Conservation (phyloP, 2,797 vertebrate species). For the Coranthus polyacanthus region DNA sequence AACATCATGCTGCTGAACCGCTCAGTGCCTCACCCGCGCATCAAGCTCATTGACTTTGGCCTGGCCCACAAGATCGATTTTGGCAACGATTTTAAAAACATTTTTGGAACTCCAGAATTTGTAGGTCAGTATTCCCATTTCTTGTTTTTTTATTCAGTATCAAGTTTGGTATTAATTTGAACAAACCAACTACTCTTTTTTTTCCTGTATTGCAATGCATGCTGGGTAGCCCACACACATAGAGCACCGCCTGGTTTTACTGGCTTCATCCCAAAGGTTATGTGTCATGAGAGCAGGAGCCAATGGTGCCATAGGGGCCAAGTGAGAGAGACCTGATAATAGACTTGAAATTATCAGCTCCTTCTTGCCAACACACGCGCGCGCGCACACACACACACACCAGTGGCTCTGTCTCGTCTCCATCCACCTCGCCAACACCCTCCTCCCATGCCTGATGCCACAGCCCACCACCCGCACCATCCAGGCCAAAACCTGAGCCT, state of each 20-base stretch:
- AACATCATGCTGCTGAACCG: constrained; percentile 98
- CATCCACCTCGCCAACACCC: constrained; percentile 18
- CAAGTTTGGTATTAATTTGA: neutral
- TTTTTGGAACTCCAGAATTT: constrained; percentile 99
- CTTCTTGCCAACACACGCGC: constrained; percentile 42
- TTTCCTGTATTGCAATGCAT: neutral
- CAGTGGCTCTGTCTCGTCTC: constrained; percentile 30
- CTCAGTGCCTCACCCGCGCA: constrained; percentile 94
- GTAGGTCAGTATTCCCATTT: constrained; percentile 88
- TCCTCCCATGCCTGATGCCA: neutral
- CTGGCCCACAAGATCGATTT: constrained; percentile 99
- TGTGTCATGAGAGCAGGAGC: constrained; percentile 54
- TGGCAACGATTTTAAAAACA: constrained; percentile 99
- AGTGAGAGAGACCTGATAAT: constrained; percentile 69
- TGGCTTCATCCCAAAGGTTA: constrained; percentile 54
- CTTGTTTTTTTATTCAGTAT: neutral
- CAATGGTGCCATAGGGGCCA: constrained; percentile 55
- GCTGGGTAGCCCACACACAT: neutral
- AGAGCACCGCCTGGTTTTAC: constrained; percentile 37
- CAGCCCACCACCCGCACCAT: constrained; percentile 6
- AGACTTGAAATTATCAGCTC: constrained; percentile 49
- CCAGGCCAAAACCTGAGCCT: constrained; percentile 24
- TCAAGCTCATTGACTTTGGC: constrained; percentile 99
- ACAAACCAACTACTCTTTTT: neutral
- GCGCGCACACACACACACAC: constrained; percentile 21